Percentiles rank a stretch among this genome's conserved stretches.
These are phyloP conservation scores for Brachionus manjavacas DNA, from an alignment of 1,140 invertebrate genomes.

Conservation along the genomic window DNA sequence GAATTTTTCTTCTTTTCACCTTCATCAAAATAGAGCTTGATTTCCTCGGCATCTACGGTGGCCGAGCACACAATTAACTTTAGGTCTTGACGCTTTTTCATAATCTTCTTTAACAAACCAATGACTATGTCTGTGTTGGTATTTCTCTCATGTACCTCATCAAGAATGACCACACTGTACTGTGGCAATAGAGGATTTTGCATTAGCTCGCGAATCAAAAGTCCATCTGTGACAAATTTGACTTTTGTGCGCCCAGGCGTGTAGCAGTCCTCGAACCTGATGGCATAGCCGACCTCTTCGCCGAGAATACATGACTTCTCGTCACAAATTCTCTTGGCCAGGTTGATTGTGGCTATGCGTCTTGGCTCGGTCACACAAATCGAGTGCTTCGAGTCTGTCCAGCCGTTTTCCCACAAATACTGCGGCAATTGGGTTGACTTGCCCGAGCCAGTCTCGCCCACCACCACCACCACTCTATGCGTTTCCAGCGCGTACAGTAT, in stretches of 20 bases:
- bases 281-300: slow-evolving; percentile 81
- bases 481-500: slow-evolving; percentile 36
- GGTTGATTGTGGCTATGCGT: slow-evolving; percentile 77
- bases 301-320: slow-evolving; percentile 75
- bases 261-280: slow-evolving; percentile 79
- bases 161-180: slow-evolving; percentile 83
- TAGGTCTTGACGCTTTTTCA: slow-evolving; percentile 75
- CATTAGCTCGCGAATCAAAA: slow-evolving; percentile 88
- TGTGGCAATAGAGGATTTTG: slow-evolving; percentile 80
- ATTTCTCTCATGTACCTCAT: slow-evolving; percentile 92
- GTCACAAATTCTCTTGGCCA: slow-evolving; percentile 82
- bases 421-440: slow-evolving; percentile 56
- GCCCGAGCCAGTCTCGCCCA: slow-evolving; percentile 38
- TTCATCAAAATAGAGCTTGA: slow-evolving; percentile 44
- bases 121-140: slow-evolving; percentile 87
- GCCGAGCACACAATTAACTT: slow-evolving; percentile 86
- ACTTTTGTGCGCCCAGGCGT: slow-evolving; percentile 66
- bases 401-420: slow-evolving; percentile 85
- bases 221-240: slow-evolving; percentile 90
- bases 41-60: slow-evolving; percentile 81
- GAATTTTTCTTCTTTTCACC: background rate
- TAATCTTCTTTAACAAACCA: slow-evolving; percentile 86
- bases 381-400: slow-evolving; percentile 62
- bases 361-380: slow-evolving; percentile 87
- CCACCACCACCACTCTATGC: slow-evolving; percentile 22